Evolutionary conservation across 2,888 invertebrate genomes (phyloP).

Genomic region (Euproctis similis): DNA sequence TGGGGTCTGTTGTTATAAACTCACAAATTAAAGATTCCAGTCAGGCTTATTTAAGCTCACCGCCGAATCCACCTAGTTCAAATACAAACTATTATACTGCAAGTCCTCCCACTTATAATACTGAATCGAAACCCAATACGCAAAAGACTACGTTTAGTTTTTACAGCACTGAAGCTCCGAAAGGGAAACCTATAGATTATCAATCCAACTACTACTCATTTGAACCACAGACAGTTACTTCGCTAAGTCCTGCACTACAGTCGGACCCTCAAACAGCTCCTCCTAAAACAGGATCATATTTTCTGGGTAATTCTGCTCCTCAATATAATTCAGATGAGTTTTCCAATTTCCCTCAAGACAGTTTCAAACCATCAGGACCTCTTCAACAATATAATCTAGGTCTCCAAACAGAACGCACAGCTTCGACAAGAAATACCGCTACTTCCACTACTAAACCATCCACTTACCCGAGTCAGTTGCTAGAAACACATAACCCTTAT

Average conservation of each 20-base stretch:
- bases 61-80: slow-evolving; percentile 1
- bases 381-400: slow-evolving; percentile 33
- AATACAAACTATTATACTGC: slow-evolving; percentile 28
- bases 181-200: slow-evolving; percentile 34
- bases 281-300: slow-evolving; percentile 46
- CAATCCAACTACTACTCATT: slow-evolving; percentile 59
- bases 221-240: slow-evolving; percentile 58
- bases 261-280: slow-evolving; percentile 29
- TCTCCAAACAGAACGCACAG: slow-evolving; percentile 35
- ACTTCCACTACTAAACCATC: slow-evolving; percentile 47
- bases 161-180: slow-evolving; percentile 59
- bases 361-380: slow-evolving; percentile 29
- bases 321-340: slow-evolving; percentile 43
- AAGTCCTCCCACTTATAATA: slow-evolving; percentile 18
- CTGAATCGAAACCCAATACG: slow-evolving; percentile 48
- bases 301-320: slow-evolving; percentile 36
- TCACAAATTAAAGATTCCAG: slow-evolving; percentile 53
- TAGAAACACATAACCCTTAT: slow-evolving; percentile 68
- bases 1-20: slow-evolving; percentile 88
- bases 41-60: slow-evolving; percentile 27
- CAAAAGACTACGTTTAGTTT: slow-evolving; percentile 60
- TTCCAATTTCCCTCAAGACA: slow-evolving; percentile 33
- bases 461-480: slow-evolving; percentile 53
- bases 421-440: slow-evolving; percentile 41
- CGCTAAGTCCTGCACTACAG: slow-evolving; percentile 41